Evolutionary conservation across 2,888 invertebrate species (phyloP).

Genomic region (Rhorus exstirpatorius): DNA sequence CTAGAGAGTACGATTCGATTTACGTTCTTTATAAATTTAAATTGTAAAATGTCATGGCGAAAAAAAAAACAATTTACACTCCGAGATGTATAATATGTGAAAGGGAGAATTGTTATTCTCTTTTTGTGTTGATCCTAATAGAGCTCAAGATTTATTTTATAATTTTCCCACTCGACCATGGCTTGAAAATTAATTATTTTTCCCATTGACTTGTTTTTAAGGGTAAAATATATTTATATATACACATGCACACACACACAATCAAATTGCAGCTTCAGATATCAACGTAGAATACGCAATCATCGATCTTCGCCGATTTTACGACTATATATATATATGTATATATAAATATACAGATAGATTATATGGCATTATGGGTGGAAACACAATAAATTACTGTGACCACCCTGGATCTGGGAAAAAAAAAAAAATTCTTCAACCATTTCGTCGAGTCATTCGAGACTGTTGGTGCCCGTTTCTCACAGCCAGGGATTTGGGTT

Average conservation of each 20-base stretch:
- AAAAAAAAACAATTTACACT: slow-evolving; percentile 2
- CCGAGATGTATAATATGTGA: not conserved
- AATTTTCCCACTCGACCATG: slow-evolving; percentile 5
- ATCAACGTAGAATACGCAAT: slow-evolving; percentile 55
- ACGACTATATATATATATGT: slow-evolving; percentile 33
- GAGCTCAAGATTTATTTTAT: slow-evolving; percentile 28
- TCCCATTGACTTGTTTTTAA: slow-evolving; percentile 41
- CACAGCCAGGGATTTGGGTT: too few relatives aligned
- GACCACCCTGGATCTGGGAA: slow-evolving; percentile 13
- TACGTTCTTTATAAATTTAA: not conserved
- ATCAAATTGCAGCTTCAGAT: slow-evolving; percentile 49
- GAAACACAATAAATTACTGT: slow-evolving; percentile 58
- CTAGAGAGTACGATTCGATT: not conserved
- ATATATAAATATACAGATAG: slow-evolving; percentile 22
- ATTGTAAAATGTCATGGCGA: slow-evolving; percentile 10
- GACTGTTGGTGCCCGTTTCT: too few relatives aligned
- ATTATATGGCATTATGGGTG: slow-evolving; percentile 56
- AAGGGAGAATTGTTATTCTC: not conserved
- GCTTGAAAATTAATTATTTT: slow-evolving; percentile 18
- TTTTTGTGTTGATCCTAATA: slow-evolving; percentile 4
- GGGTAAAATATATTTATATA: slow-evolving; percentile 8
- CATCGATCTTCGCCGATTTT: slow-evolving; percentile 52
- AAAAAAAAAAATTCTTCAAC: slow-evolving; percentile 3
- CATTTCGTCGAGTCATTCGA: slow-evolving; percentile 12
- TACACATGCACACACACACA: too few relatives aligned